Evolutionary conservation across 2,797 vertebrate genomes (phyloP), one percentile per base, ranked within the genome.

Genomic region (Microctenopoma lineatum): DNA sequence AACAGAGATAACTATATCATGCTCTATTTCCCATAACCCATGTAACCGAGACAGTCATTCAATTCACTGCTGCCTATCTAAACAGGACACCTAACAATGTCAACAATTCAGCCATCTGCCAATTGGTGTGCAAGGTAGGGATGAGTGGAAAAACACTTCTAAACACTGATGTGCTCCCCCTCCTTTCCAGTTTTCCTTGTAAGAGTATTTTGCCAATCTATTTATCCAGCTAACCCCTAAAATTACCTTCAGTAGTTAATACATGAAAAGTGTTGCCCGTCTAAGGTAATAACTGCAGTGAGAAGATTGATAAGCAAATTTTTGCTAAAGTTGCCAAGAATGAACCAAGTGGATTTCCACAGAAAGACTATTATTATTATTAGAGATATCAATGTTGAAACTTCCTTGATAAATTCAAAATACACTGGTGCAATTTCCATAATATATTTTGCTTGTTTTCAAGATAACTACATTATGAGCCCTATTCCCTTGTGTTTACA

Each of bases 51-150:
- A 85, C 66, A 68, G 73, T 55, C 50, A 8, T 45, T 77, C 65
- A 39, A 79, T 78, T 84, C 79, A 83, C 60, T 26, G 45, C 46
- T 32, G 64, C 62, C 73, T 71, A 69, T 73, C 55, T 69, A 74
- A 82, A 86, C 79, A 87, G 66, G 74, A 85, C 77, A 84, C 81
- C 66, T 47, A 75, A 80, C 74, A 83, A 85, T 80, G 78, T 83
- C 71, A 83, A 87, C 64, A 71, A 63, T 73, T 53, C 70, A 55
- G 29, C 69, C 54, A 68, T 77, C 78, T 79, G 58, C 44, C 67
- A 66, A 70, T 70, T 58, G 56, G 34, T 64, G 65, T 52, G 38
- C 59, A 76, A 71, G 39, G 36, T 56, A 51, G 7, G 12, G 32
- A 54, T 27, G 27, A 53, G 42, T 53, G 16, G 25, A 67, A 57